phyloP scores from a whole-genome alignment of 2,797 vertebrate genomes.

The Sus cebifrons region DNA sequence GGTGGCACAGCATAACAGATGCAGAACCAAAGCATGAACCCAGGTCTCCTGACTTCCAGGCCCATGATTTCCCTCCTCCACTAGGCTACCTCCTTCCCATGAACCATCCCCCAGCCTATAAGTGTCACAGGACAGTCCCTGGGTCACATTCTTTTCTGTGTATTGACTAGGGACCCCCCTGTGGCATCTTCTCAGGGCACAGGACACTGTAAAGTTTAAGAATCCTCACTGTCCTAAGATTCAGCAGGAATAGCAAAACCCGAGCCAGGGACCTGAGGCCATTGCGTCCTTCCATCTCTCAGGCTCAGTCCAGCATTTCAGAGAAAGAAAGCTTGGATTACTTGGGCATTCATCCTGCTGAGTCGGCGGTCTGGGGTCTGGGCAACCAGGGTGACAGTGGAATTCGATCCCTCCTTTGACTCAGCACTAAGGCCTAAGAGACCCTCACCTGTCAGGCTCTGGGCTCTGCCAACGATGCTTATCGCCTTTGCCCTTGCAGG shows the following conservation, averaged over 20 bases:
- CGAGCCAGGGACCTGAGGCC: background rate
- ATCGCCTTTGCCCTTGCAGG: conserved; percentile 75
- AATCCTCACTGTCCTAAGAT: background rate
- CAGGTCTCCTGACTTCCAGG: background rate
- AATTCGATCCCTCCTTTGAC: conserved; percentile 82
- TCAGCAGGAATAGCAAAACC: background rate
- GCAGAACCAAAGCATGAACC: background rate
- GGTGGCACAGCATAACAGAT: background rate
- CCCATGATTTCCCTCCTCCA: background rate
- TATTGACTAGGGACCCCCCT: background rate
- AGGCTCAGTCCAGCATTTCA: conserved; percentile 52
- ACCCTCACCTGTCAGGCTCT: conserved; percentile 78
- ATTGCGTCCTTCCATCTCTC: background rate
- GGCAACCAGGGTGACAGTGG: conserved; percentile 64
- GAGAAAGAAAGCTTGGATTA: conserved; percentile 71
- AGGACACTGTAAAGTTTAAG: background rate
- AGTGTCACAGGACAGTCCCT: background rate
- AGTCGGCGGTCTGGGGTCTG: conserved; percentile 42
- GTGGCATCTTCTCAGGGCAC: background rate
- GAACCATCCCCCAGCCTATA: background rate
- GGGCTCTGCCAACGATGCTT: conserved; percentile 73
- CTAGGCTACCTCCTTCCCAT: background rate
- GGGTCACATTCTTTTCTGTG: background rate
- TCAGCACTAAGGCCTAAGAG: conserved; percentile 72
- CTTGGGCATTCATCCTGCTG: conserved; percentile 67